Base-by-base conservation (phyloP, 2,888 invertebrate genomes). In the Pseudoips prasinana region DNA sequence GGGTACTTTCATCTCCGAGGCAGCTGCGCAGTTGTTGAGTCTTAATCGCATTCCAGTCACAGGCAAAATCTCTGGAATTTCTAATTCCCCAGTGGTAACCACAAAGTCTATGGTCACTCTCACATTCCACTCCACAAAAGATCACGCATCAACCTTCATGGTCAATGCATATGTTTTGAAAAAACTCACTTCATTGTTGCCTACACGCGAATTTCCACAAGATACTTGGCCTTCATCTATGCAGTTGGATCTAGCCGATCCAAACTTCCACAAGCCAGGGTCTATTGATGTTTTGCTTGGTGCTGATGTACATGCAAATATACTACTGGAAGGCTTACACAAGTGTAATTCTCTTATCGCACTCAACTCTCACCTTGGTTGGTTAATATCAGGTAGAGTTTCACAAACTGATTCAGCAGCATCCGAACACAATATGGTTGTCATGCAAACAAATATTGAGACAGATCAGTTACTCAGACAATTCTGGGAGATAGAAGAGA, bases 401-500 rank as follows among this genome's bases (percentile, higher is more conserved):
- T 20, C 29, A 44, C 39, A 40, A 43, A 26, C 33, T 43, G 36
- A 45, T 18, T 10, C 11, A 4, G n/a, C 25, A 10, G 9, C 8
- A 31, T 19, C 26, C 6, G 17, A 35, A 33, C 29, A 50, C 34
- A 35, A 50, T 42, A 24, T 32, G 1, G 11, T 46, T 7, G 44
- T 47, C 22, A 32, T 31, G 18, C 42, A 48, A 11, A 37, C 33
- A 1, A 39, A 44, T 9, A 1, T 46, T 10, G 44, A 51, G 19
- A 24, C 38, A 0, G 49, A 52, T 34, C 38, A 47, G 25, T 29
- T 46, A 32, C 26, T 47, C 0, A 41, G 44, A 26, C 25, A 29
- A 22, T 52, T 56, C 18, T 52, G 52, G 52, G 52, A 56, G 10
- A 46, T 48, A 20, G 50, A 56, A 43, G 47, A 50, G 25, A 10